Base-by-base conservation (phyloP, 2,113 vertebrate species). In the Alethe diademata region DNA sequence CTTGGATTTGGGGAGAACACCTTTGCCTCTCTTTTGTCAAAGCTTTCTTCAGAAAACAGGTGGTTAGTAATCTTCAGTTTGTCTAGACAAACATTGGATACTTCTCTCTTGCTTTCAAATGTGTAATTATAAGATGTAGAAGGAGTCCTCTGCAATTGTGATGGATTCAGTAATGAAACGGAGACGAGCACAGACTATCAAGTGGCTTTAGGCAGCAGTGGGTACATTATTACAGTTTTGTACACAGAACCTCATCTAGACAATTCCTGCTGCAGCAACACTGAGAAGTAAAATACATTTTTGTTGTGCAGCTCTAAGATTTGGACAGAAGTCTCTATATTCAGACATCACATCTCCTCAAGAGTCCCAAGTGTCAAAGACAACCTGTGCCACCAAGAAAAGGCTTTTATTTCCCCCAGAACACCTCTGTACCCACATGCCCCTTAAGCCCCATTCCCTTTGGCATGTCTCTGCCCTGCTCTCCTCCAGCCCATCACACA, bases 361-460 rank as follows among this genome's bases (percentile, higher is more conserved):
- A 86, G 35, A 35, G 13, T 78, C 54, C 6, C 19, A 78, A 60
- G 33, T 10, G 23, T 19, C 24, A 51, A 54, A 1, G 3, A 6
- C 20, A 61, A 14, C 19, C 28, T 62, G 18, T 70, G 25, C 19
- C 22, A 85, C 17, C 14, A 61, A 31, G 24, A 76, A 5, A 80
- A 54, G 50, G 9, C 7, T 38, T 24, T 47, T 38, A 24, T 65
- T 76, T 45, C 8, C 10, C 9, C 8, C 8, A 13, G 62, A 71
- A 43, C n/a, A 62, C 2, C 14, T 50, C 11, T 43, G 15, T 28
- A 38, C 2, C 3, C 19, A 74, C 4, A 2, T 7, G 12, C 2
- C 14, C 13, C 19, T 78, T 42, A 45, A 74, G 14, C 6, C 4
- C 1, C 29, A 31, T 9, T 67, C 13, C 5, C 47, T 51, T 20